Evolutionary conservation across 2,888 invertebrate species (phyloP), one percentile per base, ranked within the genome.

Genomic region (Podotricha telesiphe): DNA sequence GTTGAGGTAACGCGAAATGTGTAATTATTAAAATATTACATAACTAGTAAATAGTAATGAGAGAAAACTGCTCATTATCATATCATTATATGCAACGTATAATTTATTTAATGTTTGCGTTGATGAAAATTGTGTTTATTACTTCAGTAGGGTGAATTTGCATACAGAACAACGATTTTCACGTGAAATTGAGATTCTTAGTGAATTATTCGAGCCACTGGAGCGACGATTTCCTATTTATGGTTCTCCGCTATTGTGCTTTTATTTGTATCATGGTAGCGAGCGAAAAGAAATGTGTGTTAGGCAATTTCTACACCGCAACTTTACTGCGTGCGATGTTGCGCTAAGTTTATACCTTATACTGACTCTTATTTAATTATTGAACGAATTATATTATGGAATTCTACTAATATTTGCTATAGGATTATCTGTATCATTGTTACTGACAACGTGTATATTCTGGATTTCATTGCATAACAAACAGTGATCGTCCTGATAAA

Each of bases 191-290:
- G 84, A 84, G 86, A 83, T 84, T 85, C 82, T 86, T 85, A 82
- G 84, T 85, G 82, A 87, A 91, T 91, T 90, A 91, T 90, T 84
- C 90, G 88, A 89, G 81, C 79, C 91, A 91, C 83, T 89, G 89
- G 91, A 90, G 91, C 91, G 91, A 77, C 82, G 86, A 87, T 88
- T 89, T 89, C 87, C 89, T 91, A 90, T 88, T 88, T 89, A 85
- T 86, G 84, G 80, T 81, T 85, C 82, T 80, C 79, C 78, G 83
- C 86, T 83, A 88, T 87, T 90, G 88, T 88, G 80, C 82, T 82
- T 88, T 87, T 88, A 90, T 88, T 88, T 88, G 85, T 87, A 88
- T 81, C 84, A 86, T 87, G 84, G 85, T 84, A 86, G 86, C 81
- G 78, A 85, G 84, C 84, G 85, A 82, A 85, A 87, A 88, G 82